Evolutionary conservation across 2,113 vertebrate genomes (phyloP).

Genomic region (Rhea pennata): DNA sequence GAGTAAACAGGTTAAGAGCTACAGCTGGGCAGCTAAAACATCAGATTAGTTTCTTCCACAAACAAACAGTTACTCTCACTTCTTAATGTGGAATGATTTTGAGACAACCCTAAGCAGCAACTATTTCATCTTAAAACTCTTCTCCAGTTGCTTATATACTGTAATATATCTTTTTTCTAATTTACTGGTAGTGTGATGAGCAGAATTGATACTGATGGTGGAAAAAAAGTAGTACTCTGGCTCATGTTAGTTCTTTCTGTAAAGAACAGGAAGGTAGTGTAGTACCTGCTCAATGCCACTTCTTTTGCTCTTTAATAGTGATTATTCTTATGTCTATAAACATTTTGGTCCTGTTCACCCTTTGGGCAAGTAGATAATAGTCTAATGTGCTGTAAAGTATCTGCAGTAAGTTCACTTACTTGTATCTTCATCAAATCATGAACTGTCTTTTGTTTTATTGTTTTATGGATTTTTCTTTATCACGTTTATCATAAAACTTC

Average conservation of each 20-base stretch:
- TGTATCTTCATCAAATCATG: not conserved
- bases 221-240: not conserved
- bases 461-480: not conserved
- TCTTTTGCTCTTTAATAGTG: not conserved
- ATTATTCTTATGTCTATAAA: not conserved
- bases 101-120: not conserved
- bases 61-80: fast-evolving
- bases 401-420: not conserved
- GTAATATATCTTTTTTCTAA: not conserved
- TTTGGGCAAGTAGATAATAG: not conserved
- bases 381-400: not conserved
- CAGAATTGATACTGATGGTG: slow-evolving; percentile 8
- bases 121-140: not conserved
- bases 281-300: not conserved
- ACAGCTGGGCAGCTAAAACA: fast-evolving
- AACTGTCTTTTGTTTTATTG: not conserved
- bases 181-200: not conserved
- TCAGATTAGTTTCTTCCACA: not conserved
- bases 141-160: not conserved
- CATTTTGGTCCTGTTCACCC: not conserved
- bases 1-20: no score
- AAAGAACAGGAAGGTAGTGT: fast-evolving
- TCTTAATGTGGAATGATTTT: fast-evolving
- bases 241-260: not conserved
- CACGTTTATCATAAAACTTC: not conserved